A percentile compares a stretch with the other conserved stretches of the same genome.
Conservation (phyloP, 92 coral and sea anemone species). For the Paramuricea clavata region DNA sequence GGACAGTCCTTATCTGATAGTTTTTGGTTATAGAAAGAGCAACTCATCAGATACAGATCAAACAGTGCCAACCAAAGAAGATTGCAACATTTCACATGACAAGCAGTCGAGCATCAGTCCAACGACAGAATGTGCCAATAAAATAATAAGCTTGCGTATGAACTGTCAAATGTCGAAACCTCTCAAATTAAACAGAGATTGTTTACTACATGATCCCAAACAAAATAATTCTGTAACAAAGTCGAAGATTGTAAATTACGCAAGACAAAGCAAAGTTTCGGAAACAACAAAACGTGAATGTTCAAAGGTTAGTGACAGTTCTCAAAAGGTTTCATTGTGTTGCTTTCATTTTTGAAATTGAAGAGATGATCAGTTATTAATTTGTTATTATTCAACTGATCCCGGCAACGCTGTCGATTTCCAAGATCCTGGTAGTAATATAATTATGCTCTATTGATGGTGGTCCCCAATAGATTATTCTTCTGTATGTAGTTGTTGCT, state of each 20-base stretch:
- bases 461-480: too few relatives aligned
- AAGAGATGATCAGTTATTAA: too few relatives aligned
- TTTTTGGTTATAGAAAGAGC: background rate
- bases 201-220: slow-evolving; percentile 51
- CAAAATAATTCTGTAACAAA: background rate
- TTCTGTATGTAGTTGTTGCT: too few relatives aligned
- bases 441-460: too few relatives aligned
- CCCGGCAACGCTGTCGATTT: too few relatives aligned
- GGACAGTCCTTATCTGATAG: too few relatives aligned
- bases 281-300: background rate
- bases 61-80: background rate
- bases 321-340: too few relatives aligned
- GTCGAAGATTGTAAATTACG: background rate
- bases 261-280: background rate
- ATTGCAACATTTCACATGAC: slow-evolving; percentile 9
- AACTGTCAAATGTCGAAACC: background rate
- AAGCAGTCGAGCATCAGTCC: slow-evolving; percentile 11
- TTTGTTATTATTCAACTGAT: too few relatives aligned
- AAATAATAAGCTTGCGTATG: background rate
- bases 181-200: slow-evolving; percentile 80
- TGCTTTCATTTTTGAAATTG: too few relatives aligned
- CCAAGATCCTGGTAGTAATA: too few relatives aligned
- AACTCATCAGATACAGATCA: background rate
- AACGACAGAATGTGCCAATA: slow-evolving; percentile 39
- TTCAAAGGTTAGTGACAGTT: background rate